phyloP scores from a whole-genome alignment of 2,888 invertebrate species.

The Drosophila colorata region DNA sequence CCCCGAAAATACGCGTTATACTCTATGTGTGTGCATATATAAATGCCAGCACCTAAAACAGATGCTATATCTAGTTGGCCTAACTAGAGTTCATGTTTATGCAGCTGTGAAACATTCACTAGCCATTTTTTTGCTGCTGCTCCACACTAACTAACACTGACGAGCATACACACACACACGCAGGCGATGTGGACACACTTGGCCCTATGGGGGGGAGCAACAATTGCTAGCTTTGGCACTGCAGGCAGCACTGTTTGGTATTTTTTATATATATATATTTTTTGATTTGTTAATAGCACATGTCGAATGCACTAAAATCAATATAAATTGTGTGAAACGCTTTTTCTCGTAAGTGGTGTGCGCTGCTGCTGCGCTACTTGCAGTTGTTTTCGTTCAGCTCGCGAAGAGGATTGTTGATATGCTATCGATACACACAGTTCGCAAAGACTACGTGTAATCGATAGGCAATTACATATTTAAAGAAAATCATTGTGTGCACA shows the following conservation, averaged over 20 bases:
- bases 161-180: constrained; percentile 22
- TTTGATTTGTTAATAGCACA: constrained; percentile 24
- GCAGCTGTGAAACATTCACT: constrained; percentile 55
- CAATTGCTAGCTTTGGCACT: constrained; percentile 41
- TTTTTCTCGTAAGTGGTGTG: constrained; percentile 31
- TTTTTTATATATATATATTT: constrained; percentile 11
- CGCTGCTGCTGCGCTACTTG: constrained; percentile 51
- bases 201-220: constrained; percentile 36
- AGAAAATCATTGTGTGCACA: constrained; percentile 8
- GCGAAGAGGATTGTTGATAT: constrained; percentile 53
- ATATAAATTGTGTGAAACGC: constrained; percentile 36
- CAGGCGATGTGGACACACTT: constrained; percentile 47
- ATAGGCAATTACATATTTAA: background rate
- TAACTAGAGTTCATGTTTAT: constrained; percentile 55
- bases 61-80: constrained; percentile 46
- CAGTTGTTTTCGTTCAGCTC: constrained; percentile 56
- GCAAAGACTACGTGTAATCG: constrained; percentile 17
- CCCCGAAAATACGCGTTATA: constrained; percentile 41
- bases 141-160: constrained; percentile 34
- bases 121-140: constrained; percentile 57
- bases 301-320: constrained; percentile 50
- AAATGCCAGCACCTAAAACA: constrained; percentile 28
- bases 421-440: constrained; percentile 35
- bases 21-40: constrained; percentile 14
- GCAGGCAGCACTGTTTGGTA: constrained; percentile 7